Evolutionary conservation across 2,888 invertebrate genomes (phyloP).

Genomic region (Standfussiana lucernea): DNA sequence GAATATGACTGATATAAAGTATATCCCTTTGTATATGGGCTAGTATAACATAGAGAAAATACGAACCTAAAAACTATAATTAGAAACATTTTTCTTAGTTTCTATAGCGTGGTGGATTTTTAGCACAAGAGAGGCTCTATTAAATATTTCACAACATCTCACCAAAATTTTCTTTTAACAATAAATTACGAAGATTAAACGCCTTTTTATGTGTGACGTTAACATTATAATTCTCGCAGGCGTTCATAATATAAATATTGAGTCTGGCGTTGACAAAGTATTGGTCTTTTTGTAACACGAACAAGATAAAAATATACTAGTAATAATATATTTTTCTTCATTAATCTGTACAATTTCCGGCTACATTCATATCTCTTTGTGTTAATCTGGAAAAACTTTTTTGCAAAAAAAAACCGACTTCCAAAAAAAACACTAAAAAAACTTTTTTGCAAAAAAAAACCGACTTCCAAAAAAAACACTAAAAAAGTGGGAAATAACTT

Average conservation of each 20-base stretch:
- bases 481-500: too few species aligned
- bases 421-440: too few species aligned
- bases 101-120: not conserved
- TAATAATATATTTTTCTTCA: constrained; percentile 16
- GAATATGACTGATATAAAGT: not conserved
- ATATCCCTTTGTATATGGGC: too few species aligned
- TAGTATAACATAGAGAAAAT: not conserved
- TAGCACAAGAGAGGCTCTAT: constrained; percentile 1
- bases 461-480: too few species aligned
- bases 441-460: too few species aligned
- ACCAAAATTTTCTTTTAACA: not conserved
- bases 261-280: constrained; percentile 23
- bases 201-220: not conserved
- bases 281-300: constrained; percentile 1
- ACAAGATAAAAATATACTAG: constrained; percentile 21
- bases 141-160: constrained; percentile 11
- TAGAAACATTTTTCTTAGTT: not conserved
- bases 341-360: constrained; percentile 12
- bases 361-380: not conserved
- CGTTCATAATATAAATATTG: constrained; percentile 29
- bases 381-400: constrained; percentile 50
- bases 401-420: too few species aligned
- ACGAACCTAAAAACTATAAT: not conserved
- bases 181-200: not conserved
- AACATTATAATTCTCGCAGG: constrained; percentile 20